A percentile compares a stretch with the other conserved stretches of the same genome.
Conservation (phyloP, 2,113 vertebrate genomes). For the Burhinus bistriatus region DNA sequence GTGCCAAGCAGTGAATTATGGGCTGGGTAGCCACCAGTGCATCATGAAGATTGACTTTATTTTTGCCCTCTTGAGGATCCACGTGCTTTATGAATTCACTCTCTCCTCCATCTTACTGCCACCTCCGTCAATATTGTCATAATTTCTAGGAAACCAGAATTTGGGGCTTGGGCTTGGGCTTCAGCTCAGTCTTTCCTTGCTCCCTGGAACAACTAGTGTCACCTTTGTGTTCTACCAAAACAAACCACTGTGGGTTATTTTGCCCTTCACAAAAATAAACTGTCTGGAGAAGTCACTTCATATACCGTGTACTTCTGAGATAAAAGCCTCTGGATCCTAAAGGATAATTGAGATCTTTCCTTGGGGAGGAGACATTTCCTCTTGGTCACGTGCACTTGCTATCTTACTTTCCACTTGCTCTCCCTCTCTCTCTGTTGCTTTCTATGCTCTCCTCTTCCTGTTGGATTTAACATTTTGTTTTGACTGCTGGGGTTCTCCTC, state of each 20-base stretch:
- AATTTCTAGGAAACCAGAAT: conserved; percentile 49
- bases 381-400: neutral
- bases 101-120: neutral
- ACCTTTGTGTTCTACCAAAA: neutral
- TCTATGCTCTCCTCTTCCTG: neutral
- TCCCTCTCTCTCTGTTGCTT: neutral
- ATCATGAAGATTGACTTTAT: conserved; percentile 72
- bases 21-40: conserved; percentile 25
- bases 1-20: conserved; percentile 50
- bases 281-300: neutral
- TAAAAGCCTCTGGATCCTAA: conserved; percentile 65
- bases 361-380: conserved; percentile 7
- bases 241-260: neutral
- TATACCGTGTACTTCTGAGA: conserved; percentile 10
- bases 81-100: conserved; percentile 38
- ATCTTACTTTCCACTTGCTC: neutral
- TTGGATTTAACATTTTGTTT: conserved; percentile 42
- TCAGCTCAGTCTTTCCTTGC: conserved; percentile 13
- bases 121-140: neutral
- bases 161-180: neutral
- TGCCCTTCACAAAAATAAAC: neutral
- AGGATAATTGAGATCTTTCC: conserved; percentile 69
- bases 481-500: neutral
- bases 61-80: neutral
- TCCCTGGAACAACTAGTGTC: neutral